phyloP scores from a whole-genome alignment of 2,113 vertebrate genomes.

The Recurvirostra avosetta region DNA sequence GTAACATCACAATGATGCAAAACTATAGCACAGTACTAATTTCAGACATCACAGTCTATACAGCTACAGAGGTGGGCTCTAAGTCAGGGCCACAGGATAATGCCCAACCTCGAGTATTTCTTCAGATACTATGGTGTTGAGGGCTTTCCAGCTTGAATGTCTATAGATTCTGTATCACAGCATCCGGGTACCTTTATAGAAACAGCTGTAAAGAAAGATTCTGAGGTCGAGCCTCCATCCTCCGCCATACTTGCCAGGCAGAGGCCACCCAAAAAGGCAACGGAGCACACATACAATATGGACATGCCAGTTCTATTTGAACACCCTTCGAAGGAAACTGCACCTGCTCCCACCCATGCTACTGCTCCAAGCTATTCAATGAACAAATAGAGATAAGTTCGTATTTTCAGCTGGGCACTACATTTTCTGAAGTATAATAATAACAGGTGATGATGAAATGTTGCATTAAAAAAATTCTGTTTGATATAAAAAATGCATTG shows the following conservation, averaged over 20 bases:
- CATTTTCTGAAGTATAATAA: neutral
- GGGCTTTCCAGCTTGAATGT: neutral
- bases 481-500: constrained; percentile 22
- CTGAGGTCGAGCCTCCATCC: neutral
- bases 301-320: neutral
- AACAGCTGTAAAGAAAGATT: neutral
- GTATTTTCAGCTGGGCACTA: neutral
- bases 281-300: neutral
- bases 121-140: neutral
- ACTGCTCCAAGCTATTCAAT: neutral
- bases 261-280: neutral
- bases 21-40: neutral
- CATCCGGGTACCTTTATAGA: neutral
- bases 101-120: neutral
- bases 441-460: constrained; percentile 19
- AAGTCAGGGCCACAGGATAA: neutral
- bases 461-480: neutral
- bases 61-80: neutral
- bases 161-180: neutral
- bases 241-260: neutral
- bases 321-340: neutral
- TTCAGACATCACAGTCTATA: neutral
- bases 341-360: neutral
- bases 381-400: neutral
- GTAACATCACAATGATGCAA: neutral